A percentile compares a stretch with the other conserved stretches of the same genome.
phyloP scores from a whole-genome alignment of 2,888 invertebrate species.

The Cephus sareptanus region DNA sequence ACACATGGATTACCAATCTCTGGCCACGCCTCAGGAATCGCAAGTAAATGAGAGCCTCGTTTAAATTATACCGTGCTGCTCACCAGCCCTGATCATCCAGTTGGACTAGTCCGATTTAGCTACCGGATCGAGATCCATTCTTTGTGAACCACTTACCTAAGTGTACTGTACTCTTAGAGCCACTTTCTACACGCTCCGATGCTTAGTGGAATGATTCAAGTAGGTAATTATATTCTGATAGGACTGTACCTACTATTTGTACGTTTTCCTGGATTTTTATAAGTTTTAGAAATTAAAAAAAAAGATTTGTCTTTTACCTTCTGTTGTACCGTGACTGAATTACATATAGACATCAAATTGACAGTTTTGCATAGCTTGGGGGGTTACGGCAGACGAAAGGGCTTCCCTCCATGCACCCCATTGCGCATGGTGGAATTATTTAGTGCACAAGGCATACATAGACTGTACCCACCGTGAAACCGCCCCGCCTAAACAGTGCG shows the following conservation, averaged over 20 bases:
- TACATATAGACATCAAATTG: constrained; percentile 44
- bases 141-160: neutral
- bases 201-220: neutral
- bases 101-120: neutral
- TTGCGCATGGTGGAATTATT: constrained; percentile 62
- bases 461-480: constrained; percentile 65
- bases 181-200: neutral
- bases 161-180: neutral
- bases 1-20: constrained; percentile 13
- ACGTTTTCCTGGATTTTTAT: neutral
- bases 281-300: neutral
- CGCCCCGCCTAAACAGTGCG: constrained; percentile 65
- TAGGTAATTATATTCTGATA: neutral
- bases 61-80: neutral
- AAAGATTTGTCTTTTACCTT: neutral
- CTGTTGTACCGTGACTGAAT: neutral
- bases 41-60: neutral
- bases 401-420: constrained; percentile 36
- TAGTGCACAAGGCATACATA: constrained; percentile 56
- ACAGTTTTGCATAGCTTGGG: neutral
- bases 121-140: neutral
- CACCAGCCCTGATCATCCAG: neutral
- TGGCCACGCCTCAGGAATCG: constrained; percentile 5
- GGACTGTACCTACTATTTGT: neutral
- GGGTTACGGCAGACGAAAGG: constrained; percentile 6